Evolutionary conservation across 2,113 vertebrate species (phyloP), one percentile per base, ranked within the genome.

Genomic region (Solea senegalensis): DNA sequence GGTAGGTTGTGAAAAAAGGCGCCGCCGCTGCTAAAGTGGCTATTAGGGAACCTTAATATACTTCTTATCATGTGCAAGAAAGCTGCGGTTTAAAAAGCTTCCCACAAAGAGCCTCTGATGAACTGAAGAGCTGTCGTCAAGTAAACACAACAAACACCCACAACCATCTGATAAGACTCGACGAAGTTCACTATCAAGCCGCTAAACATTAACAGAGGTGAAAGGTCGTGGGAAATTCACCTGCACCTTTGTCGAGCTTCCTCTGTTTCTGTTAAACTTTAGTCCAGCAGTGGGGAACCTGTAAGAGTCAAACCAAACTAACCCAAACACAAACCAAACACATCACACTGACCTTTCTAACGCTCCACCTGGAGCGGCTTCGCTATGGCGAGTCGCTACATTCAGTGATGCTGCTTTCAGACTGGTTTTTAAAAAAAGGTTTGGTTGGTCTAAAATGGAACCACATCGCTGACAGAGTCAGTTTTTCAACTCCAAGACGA

Each of bases 181-280:
- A 9, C n/a, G 0, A 26, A 69, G 65, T 28, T 68, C 80, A 5
- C 48, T 43, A 13, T 63, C 50, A 28, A 8, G 10, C 50, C 21
- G 11, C 50, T 70, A 76, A 83, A 84, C 76, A 88, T 85, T 81
- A 83, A 87, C 88, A 79, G 68, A 80, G 57, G 27, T 71, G 49
- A 84, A 57, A 43, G 69, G 9, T 68, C 2, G 27, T 68, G 11
- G 53, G 74, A 78, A 76, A 28, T 48, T 15, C 14, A 56, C 43
- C 48, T 48, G 27, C 14, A 53, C 27, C 0, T n/a, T 50, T 11
- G 69, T 40, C 26, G n/a, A 4, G 65, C 71, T 73, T 80, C 61
- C 67, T 54, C 9, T 41, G 7, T 9, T 1, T 41, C 11, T 15
- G 45, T 57, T 76, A 28, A 75, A 16, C 15, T 59, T n/a, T 4